phyloP scores from a whole-genome alignment of 2,113 vertebrate species.

The Pandion haliaetus region DNA sequence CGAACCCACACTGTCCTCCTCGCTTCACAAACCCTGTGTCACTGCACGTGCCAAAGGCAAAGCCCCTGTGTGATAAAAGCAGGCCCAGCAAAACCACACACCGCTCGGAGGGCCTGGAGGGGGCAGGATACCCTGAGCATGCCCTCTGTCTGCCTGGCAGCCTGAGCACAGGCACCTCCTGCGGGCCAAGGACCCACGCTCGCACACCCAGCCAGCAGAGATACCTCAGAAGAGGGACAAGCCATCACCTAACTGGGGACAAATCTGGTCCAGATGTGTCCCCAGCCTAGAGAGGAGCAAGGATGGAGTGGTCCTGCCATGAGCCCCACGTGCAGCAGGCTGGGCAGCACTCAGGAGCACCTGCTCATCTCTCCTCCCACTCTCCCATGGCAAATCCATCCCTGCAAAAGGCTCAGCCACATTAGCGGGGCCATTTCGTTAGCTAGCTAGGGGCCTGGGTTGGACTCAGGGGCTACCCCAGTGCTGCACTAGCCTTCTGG shows the following conservation, averaged over 20 bases:
- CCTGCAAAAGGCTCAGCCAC: not conserved
- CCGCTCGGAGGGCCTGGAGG: too few relatives aligned
- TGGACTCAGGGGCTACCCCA: not conserved
- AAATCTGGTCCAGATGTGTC: not conserved
- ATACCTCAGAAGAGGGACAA: not conserved
- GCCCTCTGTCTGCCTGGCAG: rapidly evolving
- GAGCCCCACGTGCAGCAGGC: not conserved
- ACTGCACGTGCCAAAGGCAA: rapidly evolving
- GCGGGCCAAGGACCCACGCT: not conserved
- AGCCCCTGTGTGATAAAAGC: not conserved
- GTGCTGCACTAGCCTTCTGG: not conserved
- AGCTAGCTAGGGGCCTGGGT: not conserved
- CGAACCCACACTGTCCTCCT: rapidly evolving
- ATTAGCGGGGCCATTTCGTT: not conserved
- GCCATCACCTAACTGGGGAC: not conserved
- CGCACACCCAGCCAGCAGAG: not conserved
- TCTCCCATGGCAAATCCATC: not conserved
- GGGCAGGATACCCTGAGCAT: not conserved
- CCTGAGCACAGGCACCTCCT: not conserved
- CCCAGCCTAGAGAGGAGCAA: not conserved
- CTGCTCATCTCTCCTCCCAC: not conserved
- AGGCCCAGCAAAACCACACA: not conserved
- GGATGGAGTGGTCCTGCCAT: not conserved
- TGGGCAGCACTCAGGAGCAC: not conserved
- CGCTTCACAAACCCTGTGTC: rapidly evolving